These are phyloP conservation scores for Probosciger aterrimus DNA, from an alignment of 2,113 vertebrate genomes.

Conservation along the genomic window DNA sequence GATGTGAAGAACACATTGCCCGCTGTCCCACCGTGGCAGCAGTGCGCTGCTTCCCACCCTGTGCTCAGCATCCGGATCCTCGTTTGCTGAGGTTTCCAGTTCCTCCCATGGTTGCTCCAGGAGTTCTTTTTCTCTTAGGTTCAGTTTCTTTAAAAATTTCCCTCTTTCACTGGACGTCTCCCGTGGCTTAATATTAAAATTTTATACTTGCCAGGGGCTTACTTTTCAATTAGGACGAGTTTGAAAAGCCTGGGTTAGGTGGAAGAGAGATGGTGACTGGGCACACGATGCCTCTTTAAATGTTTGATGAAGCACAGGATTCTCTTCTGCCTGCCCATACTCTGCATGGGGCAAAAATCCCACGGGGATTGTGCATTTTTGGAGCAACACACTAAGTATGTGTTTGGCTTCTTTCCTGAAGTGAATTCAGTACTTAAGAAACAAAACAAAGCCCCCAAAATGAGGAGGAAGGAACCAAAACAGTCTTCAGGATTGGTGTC, in stretches of 20 bases:
- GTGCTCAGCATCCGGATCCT: background rate
- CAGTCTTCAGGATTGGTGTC: background rate
- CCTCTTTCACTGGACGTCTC: background rate
- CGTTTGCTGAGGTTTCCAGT: background rate
- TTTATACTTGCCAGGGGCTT: conserved; percentile 58
- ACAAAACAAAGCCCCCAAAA: background rate
- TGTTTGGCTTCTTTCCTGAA: background rate
- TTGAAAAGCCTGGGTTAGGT: background rate
- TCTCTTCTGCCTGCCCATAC: background rate
- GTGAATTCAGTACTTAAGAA: background rate
- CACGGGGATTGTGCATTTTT: background rate
- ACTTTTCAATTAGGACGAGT: conserved; percentile 42
- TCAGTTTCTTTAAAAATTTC: background rate
- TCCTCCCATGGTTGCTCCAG: background rate
- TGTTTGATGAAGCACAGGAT: background rate
- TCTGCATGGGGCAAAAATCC: background rate
- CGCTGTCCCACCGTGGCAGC: accelerated
- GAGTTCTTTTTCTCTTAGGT: background rate
- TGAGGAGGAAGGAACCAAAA: background rate
- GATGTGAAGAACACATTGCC: accelerated
- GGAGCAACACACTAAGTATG: background rate
- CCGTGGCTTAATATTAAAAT: conserved; percentile 43
- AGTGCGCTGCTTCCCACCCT: accelerated
- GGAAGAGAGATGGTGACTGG: background rate
- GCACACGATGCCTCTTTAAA: conserved; percentile 12